phyloP scores from a whole-genome alignment of 2,113 vertebrate species.

The Meles meles region DNA sequence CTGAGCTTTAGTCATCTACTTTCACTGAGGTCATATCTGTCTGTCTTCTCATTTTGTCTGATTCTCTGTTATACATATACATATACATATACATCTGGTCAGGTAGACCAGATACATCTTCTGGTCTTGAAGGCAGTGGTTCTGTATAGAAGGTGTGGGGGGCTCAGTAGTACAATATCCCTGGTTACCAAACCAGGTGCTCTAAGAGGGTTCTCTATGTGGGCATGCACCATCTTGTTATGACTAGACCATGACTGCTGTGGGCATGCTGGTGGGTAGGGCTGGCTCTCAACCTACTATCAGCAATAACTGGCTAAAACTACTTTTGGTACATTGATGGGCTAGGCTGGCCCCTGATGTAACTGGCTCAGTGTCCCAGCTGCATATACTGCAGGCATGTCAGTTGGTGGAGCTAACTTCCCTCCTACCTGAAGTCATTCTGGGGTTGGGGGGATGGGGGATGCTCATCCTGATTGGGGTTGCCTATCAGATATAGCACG shows the following conservation, averaged over 20 bases:
- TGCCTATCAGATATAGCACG: background rate
- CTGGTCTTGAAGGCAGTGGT: background rate
- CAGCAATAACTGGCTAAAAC: background rate
- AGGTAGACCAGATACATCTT: background rate
- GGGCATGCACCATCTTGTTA: background rate
- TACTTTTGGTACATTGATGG: background rate
- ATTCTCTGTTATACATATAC: background rate
- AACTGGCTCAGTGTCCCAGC: background rate
- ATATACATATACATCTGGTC: too few relatives aligned
- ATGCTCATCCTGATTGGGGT: background rate
- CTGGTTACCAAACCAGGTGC: background rate
- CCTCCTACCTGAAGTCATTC: background rate
- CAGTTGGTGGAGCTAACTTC: background rate
- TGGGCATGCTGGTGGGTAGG: background rate
- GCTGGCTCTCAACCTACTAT: background rate
- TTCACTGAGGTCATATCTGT: background rate
- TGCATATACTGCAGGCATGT: background rate
- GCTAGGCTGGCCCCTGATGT: background rate
- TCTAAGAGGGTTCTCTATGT: background rate
- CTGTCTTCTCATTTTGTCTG: background rate
- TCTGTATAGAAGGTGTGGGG: background rate
- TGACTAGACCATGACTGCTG: background rate
- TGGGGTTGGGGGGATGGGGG: background rate
- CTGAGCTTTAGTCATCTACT: background rate
- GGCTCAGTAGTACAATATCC: background rate